Percentiles rank a stretch among this genome's conserved stretches.
phyloP scores from a whole-genome alignment of 2,113 vertebrate species.

The Pluvialis apricaria region DNA sequence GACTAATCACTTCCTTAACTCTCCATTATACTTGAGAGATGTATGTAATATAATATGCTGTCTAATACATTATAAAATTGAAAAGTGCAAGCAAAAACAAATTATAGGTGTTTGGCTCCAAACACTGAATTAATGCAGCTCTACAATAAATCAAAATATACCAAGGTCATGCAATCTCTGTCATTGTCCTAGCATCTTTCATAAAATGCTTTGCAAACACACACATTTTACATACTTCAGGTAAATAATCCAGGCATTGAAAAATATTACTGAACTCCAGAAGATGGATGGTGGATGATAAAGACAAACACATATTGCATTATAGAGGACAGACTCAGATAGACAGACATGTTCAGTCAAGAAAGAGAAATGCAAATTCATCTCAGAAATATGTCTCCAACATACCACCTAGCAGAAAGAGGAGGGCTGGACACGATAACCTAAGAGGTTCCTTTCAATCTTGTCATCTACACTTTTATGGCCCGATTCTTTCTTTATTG shows the following conservation, averaged over 20 bases:
- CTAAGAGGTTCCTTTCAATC: background rate
- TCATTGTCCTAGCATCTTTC: background rate
- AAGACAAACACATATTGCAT: background rate
- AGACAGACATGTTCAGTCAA: background rate
- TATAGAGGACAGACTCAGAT: background rate
- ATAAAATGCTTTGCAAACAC: background rate
- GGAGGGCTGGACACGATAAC: background rate
- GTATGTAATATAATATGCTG: background rate
- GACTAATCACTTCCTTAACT: background rate
- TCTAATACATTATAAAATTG: slow-evolving; percentile 35
- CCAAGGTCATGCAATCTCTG: background rate
- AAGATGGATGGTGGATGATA: background rate
- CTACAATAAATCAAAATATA: background rate
- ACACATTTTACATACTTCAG: background rate
- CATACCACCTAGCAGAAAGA: background rate
- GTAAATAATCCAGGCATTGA: background rate
- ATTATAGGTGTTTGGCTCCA: background rate
- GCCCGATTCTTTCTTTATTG: background rate
- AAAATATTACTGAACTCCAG: background rate
- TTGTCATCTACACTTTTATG: background rate
- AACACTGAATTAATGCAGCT: background rate
- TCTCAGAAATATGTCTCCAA: background rate
- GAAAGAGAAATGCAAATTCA: background rate
- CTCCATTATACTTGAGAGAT: background rate
- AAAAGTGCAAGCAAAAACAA: slow-evolving; percentile 26